Conservation (phyloP, 2,888 invertebrate species). For the Mystacides longicornis region DNA sequence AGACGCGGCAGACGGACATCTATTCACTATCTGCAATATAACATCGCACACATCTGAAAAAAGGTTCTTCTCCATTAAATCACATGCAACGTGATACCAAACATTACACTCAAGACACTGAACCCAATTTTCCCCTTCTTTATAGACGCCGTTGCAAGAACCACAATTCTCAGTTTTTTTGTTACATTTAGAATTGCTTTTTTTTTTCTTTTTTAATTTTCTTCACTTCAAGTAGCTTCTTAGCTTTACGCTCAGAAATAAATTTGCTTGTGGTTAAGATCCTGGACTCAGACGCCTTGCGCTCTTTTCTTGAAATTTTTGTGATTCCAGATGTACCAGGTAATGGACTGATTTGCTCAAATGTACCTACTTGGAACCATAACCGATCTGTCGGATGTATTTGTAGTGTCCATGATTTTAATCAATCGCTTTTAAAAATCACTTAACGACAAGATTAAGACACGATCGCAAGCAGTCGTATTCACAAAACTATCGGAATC, state of each 20-base stretch:
- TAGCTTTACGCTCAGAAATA: slow-evolving; percentile 4
- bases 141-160: background rate
- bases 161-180: slow-evolving; percentile 3
- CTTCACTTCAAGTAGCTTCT: slow-evolving; percentile 4
- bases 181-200: background rate
- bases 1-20: slow-evolving; percentile 6
- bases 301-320: slow-evolving; percentile 4
- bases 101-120: slow-evolving; percentile 6
- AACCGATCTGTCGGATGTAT: background rate
- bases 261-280: slow-evolving; percentile 3
- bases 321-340: slow-evolving; percentile 5
- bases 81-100: slow-evolving; percentile 6
- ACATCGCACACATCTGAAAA: slow-evolving; percentile 7
- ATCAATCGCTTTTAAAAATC: background rate
- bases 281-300: slow-evolving; percentile 3
- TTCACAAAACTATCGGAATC: too few relatives aligned
- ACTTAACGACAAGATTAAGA: too few relatives aligned
- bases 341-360: slow-evolving; percentile 5
- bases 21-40: slow-evolving; percentile 5
- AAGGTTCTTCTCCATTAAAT: slow-evolving; percentile 5
- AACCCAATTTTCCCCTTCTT: slow-evolving; percentile 5
- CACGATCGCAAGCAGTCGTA: too few relatives aligned
- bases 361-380: slow-evolving; percentile 1
- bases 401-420: slow-evolving; percentile 4
- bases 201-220: slow-evolving; percentile 5